Evolutionary conservation across 2,113 vertebrate genomes (phyloP), one percentile per base, ranked within the genome.

Genomic region (Eretmochelys imbricata): DNA sequence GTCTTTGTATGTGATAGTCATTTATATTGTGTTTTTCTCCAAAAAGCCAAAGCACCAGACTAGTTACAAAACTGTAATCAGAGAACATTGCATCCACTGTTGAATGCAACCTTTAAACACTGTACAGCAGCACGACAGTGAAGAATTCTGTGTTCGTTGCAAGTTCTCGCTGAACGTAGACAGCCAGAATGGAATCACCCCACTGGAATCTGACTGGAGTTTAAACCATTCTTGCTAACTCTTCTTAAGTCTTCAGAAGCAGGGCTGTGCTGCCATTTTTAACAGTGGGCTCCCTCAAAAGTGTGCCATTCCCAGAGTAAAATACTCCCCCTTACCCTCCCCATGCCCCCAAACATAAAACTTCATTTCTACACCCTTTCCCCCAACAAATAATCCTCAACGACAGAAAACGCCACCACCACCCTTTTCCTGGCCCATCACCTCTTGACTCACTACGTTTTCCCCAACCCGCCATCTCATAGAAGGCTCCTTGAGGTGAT

Each of bases 51-150:
- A 14, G 62, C 62, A 65, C 31, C 62, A 35, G 29, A 62, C 57
- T 62, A 62, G 62, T 6, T 59, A 22, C 6, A 46, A 75, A 85
- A 53, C 29, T 14, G 12, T 17, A 6, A 59, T 42, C 62, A 19
- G 82, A 57, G 59, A 48, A 22, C 5, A 11, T 46, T 55, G 80
- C 59, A 2, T 46, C 57, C 59, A 42, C 50, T 46, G 6, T 16
- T 8, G 1, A 50, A 50, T 46, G 3, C 5, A 6, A 10, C 42
- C 49, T 54, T 54, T 22, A 50, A 79, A 16, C 12, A 35, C 35
- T 27, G 84, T 10, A 42, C 49, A 3, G 2, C 42, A 50, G 83
- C 65, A 42, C 0, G 1, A 29, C 35, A 0, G 2, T 22, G 27
- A 27, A 27, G 53, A 55, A 55, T 20, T 27, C 24, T 49, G 17